Conservation (phyloP, 2,113 vertebrate species). For the Rhipidura dahli region DNA sequence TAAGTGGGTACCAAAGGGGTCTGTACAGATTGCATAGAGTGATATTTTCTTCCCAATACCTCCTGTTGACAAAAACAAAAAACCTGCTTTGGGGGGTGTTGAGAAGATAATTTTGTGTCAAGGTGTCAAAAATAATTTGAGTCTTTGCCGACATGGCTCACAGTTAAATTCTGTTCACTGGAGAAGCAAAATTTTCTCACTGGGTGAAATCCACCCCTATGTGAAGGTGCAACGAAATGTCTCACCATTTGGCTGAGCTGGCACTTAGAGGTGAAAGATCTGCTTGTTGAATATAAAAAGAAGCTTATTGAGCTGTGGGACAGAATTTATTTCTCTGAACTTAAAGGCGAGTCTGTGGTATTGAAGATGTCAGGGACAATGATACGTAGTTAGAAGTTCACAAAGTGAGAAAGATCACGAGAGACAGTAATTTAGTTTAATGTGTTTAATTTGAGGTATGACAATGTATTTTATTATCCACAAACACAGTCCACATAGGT, state of each 20-base stretch:
- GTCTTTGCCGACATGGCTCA: background rate
- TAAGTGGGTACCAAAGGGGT: background rate
- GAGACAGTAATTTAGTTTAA: slow-evolving; percentile 4
- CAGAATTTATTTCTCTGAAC: background rate
- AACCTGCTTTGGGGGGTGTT: background rate
- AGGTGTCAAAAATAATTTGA: background rate
- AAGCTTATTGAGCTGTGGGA: background rate
- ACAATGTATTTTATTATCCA: background rate
- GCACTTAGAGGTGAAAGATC: background rate
- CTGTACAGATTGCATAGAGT: background rate
- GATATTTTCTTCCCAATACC: background rate
- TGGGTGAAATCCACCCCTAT: background rate
- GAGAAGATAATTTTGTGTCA: too few species aligned
- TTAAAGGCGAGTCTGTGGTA: background rate
- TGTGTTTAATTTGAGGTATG: slow-evolving; percentile 10
- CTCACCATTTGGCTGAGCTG: background rate
- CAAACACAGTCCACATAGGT: background rate
- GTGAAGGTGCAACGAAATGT: background rate
- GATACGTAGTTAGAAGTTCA: background rate
- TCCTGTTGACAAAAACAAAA: background rate
- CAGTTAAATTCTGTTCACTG: background rate
- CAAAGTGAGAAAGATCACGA: background rate
- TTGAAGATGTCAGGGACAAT: background rate
- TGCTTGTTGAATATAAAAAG: background rate
- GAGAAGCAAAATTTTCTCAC: background rate